A percentile compares a stretch with the other conserved stretches of the same genome.
phyloP scores from a whole-genome alignment of 2,113 vertebrate species.

The Oncorhynchus tshawytscha region DNA sequence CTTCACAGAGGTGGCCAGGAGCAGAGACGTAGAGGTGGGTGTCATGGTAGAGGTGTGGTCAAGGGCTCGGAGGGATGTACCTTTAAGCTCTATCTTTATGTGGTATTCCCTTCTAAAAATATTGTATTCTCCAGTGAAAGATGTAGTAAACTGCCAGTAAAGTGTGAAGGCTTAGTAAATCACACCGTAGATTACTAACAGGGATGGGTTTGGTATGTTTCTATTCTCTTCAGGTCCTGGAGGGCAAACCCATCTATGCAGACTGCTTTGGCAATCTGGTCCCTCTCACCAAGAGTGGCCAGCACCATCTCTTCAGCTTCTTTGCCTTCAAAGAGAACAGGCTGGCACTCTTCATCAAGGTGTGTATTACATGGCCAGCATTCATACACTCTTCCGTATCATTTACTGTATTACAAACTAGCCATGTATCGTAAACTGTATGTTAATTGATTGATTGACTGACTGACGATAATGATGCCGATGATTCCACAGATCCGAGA shows the following conservation, averaged over 20 bases:
- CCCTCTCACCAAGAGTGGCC: constrained; percentile 94
- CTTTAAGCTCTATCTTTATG: neutral
- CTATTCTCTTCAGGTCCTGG: constrained; percentile 80
- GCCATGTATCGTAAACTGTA: neutral
- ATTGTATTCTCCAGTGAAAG: no score
- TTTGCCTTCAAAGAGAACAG: constrained; percentile 98
- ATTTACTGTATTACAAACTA: neutral
- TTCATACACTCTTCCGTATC: neutral
- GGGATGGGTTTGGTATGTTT: neutral
- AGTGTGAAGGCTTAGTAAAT: neutral
- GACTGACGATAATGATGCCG: neutral
- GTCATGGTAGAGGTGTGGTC: neutral
- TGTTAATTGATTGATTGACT: neutral
- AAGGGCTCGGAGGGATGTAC: neutral
- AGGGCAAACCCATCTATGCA: constrained; percentile 97
- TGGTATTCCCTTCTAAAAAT: no score
- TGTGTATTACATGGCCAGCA: constrained; percentile 48
- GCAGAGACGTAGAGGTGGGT: constrained; percentile 93
- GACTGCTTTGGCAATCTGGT: constrained; percentile 98
- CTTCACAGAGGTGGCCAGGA: constrained; percentile 94
- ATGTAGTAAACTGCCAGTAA: no score
- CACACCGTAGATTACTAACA: neutral
- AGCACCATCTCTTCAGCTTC: constrained; percentile 98
- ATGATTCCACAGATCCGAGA: constrained; percentile 83
- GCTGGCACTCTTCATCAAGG: constrained; percentile 97